phyloP scores from a whole-genome alignment of 2,113 vertebrate species.

The Ctenomys sociabilis region DNA sequence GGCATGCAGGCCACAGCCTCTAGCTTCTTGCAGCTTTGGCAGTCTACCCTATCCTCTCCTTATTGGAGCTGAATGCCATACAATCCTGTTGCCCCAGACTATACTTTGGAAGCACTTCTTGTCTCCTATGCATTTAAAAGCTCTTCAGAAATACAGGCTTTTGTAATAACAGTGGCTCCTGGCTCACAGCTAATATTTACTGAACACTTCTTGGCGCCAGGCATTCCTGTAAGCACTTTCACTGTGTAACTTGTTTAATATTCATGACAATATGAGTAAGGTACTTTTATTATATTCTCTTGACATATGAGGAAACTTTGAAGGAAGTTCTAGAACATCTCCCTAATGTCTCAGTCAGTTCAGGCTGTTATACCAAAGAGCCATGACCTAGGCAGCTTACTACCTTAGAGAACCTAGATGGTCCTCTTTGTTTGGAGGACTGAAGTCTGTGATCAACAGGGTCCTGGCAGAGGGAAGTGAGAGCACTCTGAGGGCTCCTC shows the following conservation, averaged over 20 bases:
- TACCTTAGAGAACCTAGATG: neutral
- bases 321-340: conserved; percentile 9
- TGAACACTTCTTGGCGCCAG: conserved; percentile 73
- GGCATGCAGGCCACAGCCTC: neutral
- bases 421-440: neutral
- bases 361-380: neutral
- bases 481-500: neutral
- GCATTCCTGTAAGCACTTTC: conserved; percentile 46
- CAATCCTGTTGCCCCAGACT: conserved; percentile 48
- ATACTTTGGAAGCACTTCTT: conserved; percentile 40
- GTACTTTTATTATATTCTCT: conserved; percentile 54
- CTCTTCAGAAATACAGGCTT: conserved; percentile 54
- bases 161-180: conserved; percentile 53
- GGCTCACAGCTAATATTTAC: conserved; percentile 68
- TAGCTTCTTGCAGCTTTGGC: neutral
- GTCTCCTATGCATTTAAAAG: conserved; percentile 37
- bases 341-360: neutral
- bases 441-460: neutral
- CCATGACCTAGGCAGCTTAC: neutral
- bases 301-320: conserved; percentile 38
- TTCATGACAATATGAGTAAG: conserved; percentile 20
- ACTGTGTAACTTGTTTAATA: conserved; percentile 57
- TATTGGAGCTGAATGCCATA: neutral
- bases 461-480: neutral
- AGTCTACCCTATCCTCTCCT: neutral